phyloP scores from a whole-genome alignment of 2,888 invertebrate genomes.

The Platycheirus albimanus region DNA sequence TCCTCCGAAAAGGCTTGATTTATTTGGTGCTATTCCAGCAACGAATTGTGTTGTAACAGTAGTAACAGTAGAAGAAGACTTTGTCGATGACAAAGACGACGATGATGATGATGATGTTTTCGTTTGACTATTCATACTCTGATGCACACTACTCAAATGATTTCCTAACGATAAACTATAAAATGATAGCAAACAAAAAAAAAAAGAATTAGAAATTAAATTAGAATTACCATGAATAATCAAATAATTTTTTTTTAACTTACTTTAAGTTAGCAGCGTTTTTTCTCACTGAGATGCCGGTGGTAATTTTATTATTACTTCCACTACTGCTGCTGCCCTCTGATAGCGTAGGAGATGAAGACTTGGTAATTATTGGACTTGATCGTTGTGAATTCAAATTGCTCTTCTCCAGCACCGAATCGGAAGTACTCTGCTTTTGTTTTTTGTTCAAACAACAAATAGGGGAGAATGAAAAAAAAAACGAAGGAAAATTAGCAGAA shows the following conservation, averaged over 20 bases:
- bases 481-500: slow-evolving; percentile 47
- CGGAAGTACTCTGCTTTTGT: slow-evolving; percentile 84
- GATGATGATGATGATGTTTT: slow-evolving; percentile 77
- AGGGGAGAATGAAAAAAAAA: slow-evolving; percentile 5
- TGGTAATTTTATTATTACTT: slow-evolving; percentile 67
- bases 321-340: slow-evolving; percentile 79
- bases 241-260: too few relatives aligned
- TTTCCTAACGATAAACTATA: slow-evolving; percentile 82
- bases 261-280: slow-evolving; percentile 82
- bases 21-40: slow-evolving; percentile 80
- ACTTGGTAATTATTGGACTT: slow-evolving; percentile 76
- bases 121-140: slow-evolving; percentile 79
- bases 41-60: slow-evolving; percentile 75
- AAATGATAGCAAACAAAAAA: slow-evolving; percentile 75
- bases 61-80: slow-evolving; percentile 68
- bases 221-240: not conserved
- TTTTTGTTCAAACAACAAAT: not conserved
- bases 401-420: slow-evolving; percentile 84
- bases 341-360: slow-evolving; percentile 80
- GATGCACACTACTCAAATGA: slow-evolving; percentile 81
- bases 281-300: slow-evolving; percentile 78
- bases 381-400: slow-evolving; percentile 77
- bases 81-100: slow-evolving; percentile 58
- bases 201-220: slow-evolving; percentile 5
- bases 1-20: slow-evolving; percentile 81